These are phyloP conservation scores for Alethe diademata DNA, from an alignment of 2,113 vertebrate species.

Conservation along the genomic window DNA sequence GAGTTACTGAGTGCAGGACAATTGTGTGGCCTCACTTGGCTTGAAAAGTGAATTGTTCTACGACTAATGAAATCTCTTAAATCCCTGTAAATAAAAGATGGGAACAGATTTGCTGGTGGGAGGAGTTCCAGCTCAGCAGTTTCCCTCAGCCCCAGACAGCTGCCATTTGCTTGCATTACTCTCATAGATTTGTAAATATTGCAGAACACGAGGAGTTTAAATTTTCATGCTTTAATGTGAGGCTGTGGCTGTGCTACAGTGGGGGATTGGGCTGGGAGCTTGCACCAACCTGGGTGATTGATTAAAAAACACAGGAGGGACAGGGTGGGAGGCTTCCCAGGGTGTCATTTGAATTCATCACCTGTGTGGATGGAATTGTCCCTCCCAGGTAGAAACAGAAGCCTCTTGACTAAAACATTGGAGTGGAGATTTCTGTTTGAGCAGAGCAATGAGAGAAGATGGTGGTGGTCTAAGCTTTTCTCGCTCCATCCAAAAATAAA, in stretches of 20 bases:
- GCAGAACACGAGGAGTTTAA: not conserved
- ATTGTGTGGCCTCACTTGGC: not conserved
- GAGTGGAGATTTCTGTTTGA: not conserved
- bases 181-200: constrained; percentile 9
- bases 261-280: not conserved
- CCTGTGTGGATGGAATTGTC: not conserved
- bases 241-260: not conserved
- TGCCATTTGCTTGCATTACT: not conserved
- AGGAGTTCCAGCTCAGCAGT: not conserved
- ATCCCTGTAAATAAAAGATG: constrained; percentile 22
- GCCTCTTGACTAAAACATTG: not conserved
- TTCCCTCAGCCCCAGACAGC: not conserved
- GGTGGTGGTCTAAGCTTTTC: not conserved
- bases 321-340: not conserved
- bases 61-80: not conserved
- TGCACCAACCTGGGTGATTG: not conserved
- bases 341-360: not conserved
- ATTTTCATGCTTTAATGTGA: constrained; percentile 13
- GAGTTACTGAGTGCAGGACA: not conserved
- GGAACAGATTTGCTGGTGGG: not conserved
- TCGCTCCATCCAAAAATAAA: rapidly evolving
- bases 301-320: not conserved
- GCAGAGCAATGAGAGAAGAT: not conserved
- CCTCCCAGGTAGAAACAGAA: not conserved
- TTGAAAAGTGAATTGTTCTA: not conserved